Evolutionary conservation across 2,113 vertebrate genomes (phyloP).

Genomic region (Gymnocephalus cernua): DNA sequence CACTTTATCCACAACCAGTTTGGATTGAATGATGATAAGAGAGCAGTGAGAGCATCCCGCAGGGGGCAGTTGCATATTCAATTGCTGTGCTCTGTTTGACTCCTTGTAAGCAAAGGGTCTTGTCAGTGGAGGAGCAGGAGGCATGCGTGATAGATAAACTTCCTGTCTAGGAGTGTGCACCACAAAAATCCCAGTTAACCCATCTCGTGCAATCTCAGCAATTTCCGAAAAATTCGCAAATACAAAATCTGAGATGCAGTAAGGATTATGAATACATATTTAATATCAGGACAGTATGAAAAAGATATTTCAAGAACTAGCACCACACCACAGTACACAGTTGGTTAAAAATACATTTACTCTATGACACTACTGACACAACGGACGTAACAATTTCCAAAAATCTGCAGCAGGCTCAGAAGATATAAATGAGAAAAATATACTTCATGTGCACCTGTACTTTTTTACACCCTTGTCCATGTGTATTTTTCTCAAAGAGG

Average conservation of each 20-base stretch:
- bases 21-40: slow-evolving; percentile 80
- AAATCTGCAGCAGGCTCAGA: slow-evolving; percentile 8
- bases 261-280: slow-evolving; percentile 41
- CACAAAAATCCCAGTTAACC: slow-evolving; percentile 54
- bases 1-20: slow-evolving; percentile 83
- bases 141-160: slow-evolving; percentile 84
- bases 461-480: slow-evolving; percentile 25
- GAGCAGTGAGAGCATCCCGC: slow-evolving; percentile 57
- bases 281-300: slow-evolving; percentile 14
- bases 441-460: slow-evolving; percentile 12
- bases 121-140: slow-evolving; percentile 70
- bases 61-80: slow-evolving; percentile 76
- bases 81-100: slow-evolving; percentile 74
- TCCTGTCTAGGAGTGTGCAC: slow-evolving; percentile 80
- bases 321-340: slow-evolving; percentile 32
- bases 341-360: slow-evolving; percentile 23
- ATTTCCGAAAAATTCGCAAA: slow-evolving; percentile 63
- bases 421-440: slow-evolving; percentile 4
- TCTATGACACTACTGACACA: neutral
- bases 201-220: slow-evolving; percentile 71
- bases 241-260: slow-evolving; percentile 51
- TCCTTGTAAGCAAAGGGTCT: slow-evolving; percentile 69
- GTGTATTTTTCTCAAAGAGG: slow-evolving; percentile 46
- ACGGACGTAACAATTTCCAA: neutral
- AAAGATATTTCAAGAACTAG: slow-evolving; percentile 41